Base-by-base conservation (phyloP, 2,113 vertebrate species). In the Rhinolophus ferrumequinum region DNA sequence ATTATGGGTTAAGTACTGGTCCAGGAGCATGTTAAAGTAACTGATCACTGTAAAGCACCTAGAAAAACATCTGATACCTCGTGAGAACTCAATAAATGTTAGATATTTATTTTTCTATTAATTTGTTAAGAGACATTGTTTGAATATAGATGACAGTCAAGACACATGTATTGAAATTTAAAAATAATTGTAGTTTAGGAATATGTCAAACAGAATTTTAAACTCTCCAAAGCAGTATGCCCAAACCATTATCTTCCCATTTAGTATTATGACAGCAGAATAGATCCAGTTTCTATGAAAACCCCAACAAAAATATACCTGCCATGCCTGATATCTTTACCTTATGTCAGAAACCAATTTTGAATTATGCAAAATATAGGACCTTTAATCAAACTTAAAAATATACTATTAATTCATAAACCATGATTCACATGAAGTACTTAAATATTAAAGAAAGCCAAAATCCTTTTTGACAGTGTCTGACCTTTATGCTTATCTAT, bases 401-500 rank as follows among this genome's bases (percentile, higher is more conserved):
- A 97, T 97, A 97, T 93, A 62, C 80, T 96, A 93, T 93, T 77
- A 97, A 97, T 98, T 92, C 95, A 97, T 98, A 98, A 98, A 97
- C 96, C 82, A 88, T 96, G 92, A 97, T 96, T 98, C 93, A 92
- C 97, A 98, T 93, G 44, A 97, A 96, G 86, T 97, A 97, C 97
- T 98, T 98, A 98, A 98, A 98, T 97, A 98, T 98, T 98, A 98
- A 97, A 98, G 97, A 97, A 98, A 97, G 97, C 94, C 96, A 97
- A 98, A 98, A 98, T 98, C 95, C 98, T 98, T 98, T 97, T 97
- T 98, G 98, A 98, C 98, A 98, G 97, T 96, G 95, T 97, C 97
- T 99, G 98, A 99, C 98, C 98, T 99, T 98, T 99, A 98, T 98
- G 98, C 95, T 98, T 98, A 98, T 98, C 98, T 98, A 93, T 96